Percentiles rank a stretch among this genome's conserved stretches.
These are phyloP conservation scores for Hippoglossus stenolepis DNA, from an alignment of 2,113 vertebrate genomes.

Conservation along the genomic window DNA sequence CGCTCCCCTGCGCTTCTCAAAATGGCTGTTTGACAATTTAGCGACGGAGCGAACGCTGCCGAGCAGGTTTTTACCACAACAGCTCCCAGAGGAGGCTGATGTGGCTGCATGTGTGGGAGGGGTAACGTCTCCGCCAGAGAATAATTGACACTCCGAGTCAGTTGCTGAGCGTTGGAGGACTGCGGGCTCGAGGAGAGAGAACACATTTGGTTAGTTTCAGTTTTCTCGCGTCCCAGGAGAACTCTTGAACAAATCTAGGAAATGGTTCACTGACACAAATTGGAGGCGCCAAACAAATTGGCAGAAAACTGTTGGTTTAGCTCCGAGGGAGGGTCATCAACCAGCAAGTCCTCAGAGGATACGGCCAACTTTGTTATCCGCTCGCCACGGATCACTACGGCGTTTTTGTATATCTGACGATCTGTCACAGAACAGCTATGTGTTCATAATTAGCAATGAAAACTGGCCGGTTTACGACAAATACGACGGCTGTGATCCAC, in stretches of 20 bases:
- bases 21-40: constrained; percentile 12
- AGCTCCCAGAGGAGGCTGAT: constrained; percentile 19
- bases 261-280: constrained; percentile 34
- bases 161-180: constrained; percentile 14
- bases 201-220: constrained; percentile 30
- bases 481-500: neutral
- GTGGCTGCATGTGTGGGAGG: constrained; percentile 13
- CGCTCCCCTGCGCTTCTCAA: neutral
- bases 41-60: neutral
- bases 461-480: neutral
- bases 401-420: neutral
- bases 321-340: constrained; percentile 14
- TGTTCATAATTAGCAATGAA: constrained; percentile 1
- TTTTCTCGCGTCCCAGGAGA: constrained; percentile 39
- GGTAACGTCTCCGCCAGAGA: constrained; percentile 31
- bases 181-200: constrained; percentile 29
- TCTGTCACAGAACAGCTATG: constrained; percentile 19
- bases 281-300: constrained; percentile 42
- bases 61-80: neutral
- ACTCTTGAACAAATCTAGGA: constrained; percentile 30
- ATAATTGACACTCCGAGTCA: constrained; percentile 27
- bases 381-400: neutral
- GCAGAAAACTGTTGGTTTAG: constrained; percentile 32
- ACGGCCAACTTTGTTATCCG: neutral
- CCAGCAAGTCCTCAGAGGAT: constrained; percentile 12